Base-by-base conservation (phyloP, 2,797 vertebrate genomes). In the Acipenser oxyrinchus region DNA sequence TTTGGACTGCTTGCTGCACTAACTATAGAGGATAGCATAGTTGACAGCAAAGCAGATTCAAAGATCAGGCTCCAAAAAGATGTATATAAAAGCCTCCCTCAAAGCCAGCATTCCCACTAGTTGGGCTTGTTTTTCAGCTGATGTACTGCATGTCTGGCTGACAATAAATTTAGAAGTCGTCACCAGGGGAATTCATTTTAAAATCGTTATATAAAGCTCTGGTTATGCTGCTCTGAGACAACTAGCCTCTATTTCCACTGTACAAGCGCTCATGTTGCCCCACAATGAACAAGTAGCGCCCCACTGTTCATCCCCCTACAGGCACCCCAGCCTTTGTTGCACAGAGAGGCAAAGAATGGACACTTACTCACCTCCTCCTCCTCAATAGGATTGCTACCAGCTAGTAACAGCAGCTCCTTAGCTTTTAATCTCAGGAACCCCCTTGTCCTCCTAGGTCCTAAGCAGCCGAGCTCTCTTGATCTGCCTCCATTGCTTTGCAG, bases 401-500 rank as follows among this genome's bases (percentile, higher is more conserved):
- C 59, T 69, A 68, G 57, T 57, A 62, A 66, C 63, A 52, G 65
- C 59, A 63, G 64, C 67, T 67, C 67, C 64, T 74, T 66, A 52
- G 66, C 70, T 67, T 70, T 66, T 67, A 67, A 70, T 64, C 74
- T 62, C 69, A 66, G 65, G 68, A 70, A 69, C 68, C 63, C 64
- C 55, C 51, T 55, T 71, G 51, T 49, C 58, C 59, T 11, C 60
- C 63, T 37, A 50, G 70, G 67, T 69, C 65, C 72, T 72, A 72
- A 69, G 73, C 68, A 66, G 74, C 55, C 63, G 72, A 65, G 71
- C 74, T 73, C 66, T 71, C 68, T 65, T 73, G n/a, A 70, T 67
- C 66, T 68, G 69, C 62, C 76, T 70, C 72, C 66, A 73, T 79
- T 72, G 71, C 72, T 72, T 66, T 63, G 75, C 77, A 76, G 72